phyloP scores from a whole-genome alignment of 2,797 vertebrate genomes.

The Aplochiton taeniatus region DNA sequence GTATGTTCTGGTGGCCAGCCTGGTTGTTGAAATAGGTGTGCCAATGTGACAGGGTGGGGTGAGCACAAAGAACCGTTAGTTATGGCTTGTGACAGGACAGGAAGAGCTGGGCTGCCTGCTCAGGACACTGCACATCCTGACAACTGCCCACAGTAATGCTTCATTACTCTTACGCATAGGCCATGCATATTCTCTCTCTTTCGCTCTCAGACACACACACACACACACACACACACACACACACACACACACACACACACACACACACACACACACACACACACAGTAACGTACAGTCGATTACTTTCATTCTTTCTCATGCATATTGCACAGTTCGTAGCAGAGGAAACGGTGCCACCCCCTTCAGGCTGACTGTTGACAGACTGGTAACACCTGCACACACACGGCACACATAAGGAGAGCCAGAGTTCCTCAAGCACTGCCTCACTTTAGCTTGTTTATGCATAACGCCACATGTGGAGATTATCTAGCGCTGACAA shows the following conservation, averaged over 20 bases:
- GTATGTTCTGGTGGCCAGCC: slow-evolving; percentile 28
- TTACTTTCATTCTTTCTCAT: slow-evolving; percentile 20
- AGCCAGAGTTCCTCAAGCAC: not conserved
- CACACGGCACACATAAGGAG: slow-evolving; percentile 30
- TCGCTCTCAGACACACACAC: slow-evolving; percentile 15
- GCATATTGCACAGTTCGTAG: slow-evolving; percentile 12
- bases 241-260: slow-evolving; percentile 1
- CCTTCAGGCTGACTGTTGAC: slow-evolving; percentile 22
- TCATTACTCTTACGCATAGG: slow-evolving; percentile 21
- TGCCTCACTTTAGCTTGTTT: slow-evolving; percentile 6
- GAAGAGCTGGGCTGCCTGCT: not conserved
- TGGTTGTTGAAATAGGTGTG: slow-evolving; percentile 4
- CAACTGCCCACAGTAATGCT: slow-evolving; percentile 16
- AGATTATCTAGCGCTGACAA: slow-evolving; percentile 5
- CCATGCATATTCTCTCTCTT: not conserved
- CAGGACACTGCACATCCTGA: not conserved
- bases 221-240: slow-evolving; percentile 1
- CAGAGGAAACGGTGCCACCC: slow-evolving; percentile 17
- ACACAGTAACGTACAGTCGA: not conserved
- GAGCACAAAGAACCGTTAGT: slow-evolving; percentile 28
- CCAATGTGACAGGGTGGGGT: not conserved
- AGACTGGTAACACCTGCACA: slow-evolving; percentile 45
- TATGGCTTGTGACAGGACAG: not conserved
- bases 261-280: not conserved
- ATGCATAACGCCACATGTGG: slow-evolving; percentile 24